Conservation (phyloP, 2,888 invertebrate genomes). For the Stenchaetothrips biformis region DNA sequence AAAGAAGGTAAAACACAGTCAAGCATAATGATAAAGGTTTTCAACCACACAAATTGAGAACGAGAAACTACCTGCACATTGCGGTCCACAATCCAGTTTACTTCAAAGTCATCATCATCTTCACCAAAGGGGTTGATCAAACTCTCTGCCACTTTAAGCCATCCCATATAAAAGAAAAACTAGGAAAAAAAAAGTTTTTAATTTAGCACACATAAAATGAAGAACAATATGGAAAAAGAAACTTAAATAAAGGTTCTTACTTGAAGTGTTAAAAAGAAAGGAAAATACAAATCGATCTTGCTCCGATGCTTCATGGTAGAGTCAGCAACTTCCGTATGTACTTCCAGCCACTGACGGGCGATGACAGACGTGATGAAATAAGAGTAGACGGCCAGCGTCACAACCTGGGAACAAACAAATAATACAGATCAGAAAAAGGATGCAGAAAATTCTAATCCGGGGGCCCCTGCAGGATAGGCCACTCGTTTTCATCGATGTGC, state of each 20-base stretch:
- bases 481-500: no score
- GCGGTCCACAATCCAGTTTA: conserved; percentile 89
- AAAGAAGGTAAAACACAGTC: background rate
- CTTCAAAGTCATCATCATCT: conserved; percentile 88
- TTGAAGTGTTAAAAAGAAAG: conserved; percentile 82
- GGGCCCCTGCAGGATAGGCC: no score
- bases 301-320: conserved; percentile 45
- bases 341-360: conserved; percentile 81
- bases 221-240: background rate
- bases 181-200: conserved; percentile 40
- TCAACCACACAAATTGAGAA: background rate
- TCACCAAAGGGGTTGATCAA: conserved; percentile 86
- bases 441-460: background rate
- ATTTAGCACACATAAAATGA: conserved; percentile 3
- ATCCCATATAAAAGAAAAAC: conserved; percentile 53
- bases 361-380: conserved; percentile 84
- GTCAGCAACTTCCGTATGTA: conserved; percentile 37
- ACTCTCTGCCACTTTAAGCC: conserved; percentile 52
- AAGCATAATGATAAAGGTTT: background rate
- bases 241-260: conserved; percentile 47
- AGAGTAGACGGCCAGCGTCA: conserved; percentile 86
- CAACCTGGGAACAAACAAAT: conserved; percentile 54
- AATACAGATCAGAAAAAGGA: background rate
- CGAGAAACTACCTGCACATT: conserved; percentile 65
- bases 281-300: conserved; percentile 77